A percentile compares a stretch with the other conserved stretches of the same genome.
phyloP scores from a whole-genome alignment of 2,888 invertebrate species.

The Liposcelis brunnea region DNA sequence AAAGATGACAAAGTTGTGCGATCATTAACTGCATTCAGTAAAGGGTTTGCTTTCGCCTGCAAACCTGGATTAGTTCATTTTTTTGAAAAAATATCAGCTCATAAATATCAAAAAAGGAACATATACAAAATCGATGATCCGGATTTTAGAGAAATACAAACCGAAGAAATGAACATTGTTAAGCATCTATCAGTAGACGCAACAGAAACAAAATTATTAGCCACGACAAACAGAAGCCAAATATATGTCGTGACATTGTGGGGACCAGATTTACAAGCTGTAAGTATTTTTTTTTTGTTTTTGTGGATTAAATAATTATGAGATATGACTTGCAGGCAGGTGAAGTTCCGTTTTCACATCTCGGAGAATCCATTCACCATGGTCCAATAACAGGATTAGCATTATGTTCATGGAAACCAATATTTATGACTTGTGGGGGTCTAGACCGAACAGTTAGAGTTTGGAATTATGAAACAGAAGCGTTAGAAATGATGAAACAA shows the following conservation, averaged over 20 bases:
- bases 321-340: constrained; percentile 35
- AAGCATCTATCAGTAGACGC: constrained; percentile 28
- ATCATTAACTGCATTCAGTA: constrained; percentile 20
- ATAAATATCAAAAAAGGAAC: constrained; percentile 43
- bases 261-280: constrained; percentile 33
- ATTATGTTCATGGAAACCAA: constrained; percentile 76
- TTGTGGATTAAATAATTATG: too few relatives aligned
- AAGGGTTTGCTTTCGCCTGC: constrained; percentile 54
- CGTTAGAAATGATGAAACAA: constrained; percentile 54
- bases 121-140: constrained; percentile 34
- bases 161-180: constrained; percentile 28
- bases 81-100: constrained; percentile 60
- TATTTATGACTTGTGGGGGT: constrained; percentile 64
- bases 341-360: constrained; percentile 41
- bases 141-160: constrained; percentile 10
- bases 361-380: constrained; percentile 62
- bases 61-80: constrained; percentile 57
- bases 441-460: constrained; percentile 70
- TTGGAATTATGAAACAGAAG: constrained; percentile 82
- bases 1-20: constrained; percentile 14
- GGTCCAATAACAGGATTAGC: constrained; percentile 65
- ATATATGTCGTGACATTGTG: constrained; percentile 41
- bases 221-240: constrained; percentile 52
- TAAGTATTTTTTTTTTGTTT: not conserved
- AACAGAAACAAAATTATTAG: constrained; percentile 39